Evolutionary conservation across 2,113 vertebrate species (phyloP), one percentile per base, ranked within the genome.

Genomic region (Podarcis muralis): DNA sequence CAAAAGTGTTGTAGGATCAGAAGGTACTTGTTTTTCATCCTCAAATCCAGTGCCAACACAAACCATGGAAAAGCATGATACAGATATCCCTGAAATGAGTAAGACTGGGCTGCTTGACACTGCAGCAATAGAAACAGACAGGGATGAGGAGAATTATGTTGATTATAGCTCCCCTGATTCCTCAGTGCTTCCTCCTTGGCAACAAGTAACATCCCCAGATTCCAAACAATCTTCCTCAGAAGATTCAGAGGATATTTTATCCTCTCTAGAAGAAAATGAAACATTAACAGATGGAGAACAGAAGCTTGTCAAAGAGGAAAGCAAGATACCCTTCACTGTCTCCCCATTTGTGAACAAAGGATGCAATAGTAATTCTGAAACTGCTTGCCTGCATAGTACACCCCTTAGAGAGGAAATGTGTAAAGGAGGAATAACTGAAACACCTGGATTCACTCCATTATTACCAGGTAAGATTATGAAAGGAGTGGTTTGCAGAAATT

Each of bases 131-230:
- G 92, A 94, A 83, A 92, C 71, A 16, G 90, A 97, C 27, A 91
- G 94, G 86, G 96, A 96, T 27, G 95, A 93, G 22, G 93, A 97
- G 79, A 95, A 92, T 88, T 96, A 96, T 1, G 2, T 95, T 88
- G 95, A 35, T 94, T 96, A 92, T 62, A 95, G 94, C 86, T 98
- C 97, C 86, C 98, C 98, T 85, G 97, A 97, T 89, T 98, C 98
- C 83, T 97, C 97, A 62, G 93, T 96, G 40, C 93, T 99, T 92
- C 97, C 98, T 25, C 96, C 98, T 43, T 99, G 98, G 99, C 98
- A 99, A 92, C 94, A 97, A 62, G 92, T 95, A 77, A 74, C 87
- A 81, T 97, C 97, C 84, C 93, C 93, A 66, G 96, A 97, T 93
- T 95, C 95, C 80, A 96, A 84, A 85, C 92, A 93, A 25, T 87